Evolutionary conservation across 2,113 vertebrate species (phyloP).

Genomic region (Ptilonorhynchus violaceus): DNA sequence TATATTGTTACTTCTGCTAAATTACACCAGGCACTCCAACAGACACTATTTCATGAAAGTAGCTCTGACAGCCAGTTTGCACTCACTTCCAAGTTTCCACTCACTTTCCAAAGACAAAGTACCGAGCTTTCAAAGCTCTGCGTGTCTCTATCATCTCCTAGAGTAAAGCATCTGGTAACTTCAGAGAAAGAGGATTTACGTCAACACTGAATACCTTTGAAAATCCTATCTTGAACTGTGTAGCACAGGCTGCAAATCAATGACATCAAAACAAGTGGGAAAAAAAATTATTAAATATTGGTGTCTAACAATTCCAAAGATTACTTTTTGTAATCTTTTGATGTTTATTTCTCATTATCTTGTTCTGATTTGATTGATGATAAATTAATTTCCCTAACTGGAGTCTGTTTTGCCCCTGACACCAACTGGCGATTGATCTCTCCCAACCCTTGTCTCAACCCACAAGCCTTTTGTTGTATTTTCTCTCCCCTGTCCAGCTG

Average conservation of each 20-base stretch:
- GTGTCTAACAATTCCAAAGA: background rate
- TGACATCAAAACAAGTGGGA: background rate
- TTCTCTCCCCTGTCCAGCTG: background rate
- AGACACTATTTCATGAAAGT: background rate
- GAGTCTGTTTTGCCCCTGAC: background rate
- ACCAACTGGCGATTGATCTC: background rate
- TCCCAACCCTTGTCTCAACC: background rate
- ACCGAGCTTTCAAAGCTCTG: background rate
- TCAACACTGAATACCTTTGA: background rate
- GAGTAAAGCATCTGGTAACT: background rate
- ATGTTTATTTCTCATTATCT: background rate
- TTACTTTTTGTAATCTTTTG: background rate
- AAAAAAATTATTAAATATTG: background rate
- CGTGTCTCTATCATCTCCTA: background rate
- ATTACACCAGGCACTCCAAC: background rate
- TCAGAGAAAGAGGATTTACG: background rate
- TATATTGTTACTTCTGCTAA: background rate
- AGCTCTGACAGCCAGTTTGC: background rate
- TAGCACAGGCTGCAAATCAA: background rate
- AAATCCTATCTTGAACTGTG: background rate
- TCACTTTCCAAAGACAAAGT: background rate
- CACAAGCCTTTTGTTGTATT: background rate
- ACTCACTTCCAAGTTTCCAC: background rate
- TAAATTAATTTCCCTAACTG: background rate
- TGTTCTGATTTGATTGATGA: background rate